These are phyloP conservation scores for Omphaloscelis lunosa DNA, from an alignment of 2,888 invertebrate genomes.

Conservation along the genomic window DNA sequence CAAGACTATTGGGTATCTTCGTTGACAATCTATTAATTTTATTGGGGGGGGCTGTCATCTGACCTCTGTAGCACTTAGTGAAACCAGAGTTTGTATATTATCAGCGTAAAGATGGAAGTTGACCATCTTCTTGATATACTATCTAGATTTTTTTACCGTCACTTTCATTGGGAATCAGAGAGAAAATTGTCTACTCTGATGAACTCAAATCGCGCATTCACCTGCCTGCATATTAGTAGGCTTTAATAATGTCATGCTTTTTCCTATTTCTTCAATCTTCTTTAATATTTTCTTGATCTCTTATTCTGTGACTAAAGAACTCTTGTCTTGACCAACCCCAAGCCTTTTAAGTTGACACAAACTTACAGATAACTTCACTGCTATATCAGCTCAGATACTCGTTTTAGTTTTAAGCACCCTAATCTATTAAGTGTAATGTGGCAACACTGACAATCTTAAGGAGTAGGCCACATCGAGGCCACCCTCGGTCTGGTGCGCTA, in stretches of 20 bases:
- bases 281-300: background rate
- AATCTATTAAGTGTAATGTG: constrained; percentile 70
- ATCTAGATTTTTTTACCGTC: background rate
- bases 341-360: background rate
- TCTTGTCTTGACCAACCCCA: background rate
- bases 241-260: background rate
- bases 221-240: background rate
- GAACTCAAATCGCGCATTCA: background rate
- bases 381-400: constrained; percentile 7
- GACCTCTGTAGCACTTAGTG: constrained; percentile 21
- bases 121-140: constrained; percentile 29
- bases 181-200: background rate
- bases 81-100: constrained; percentile 37
- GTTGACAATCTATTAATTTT: constrained; percentile 42
- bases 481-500: constrained; percentile 72
- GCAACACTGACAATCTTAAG: constrained; percentile 56
- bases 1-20: constrained; percentile 30
- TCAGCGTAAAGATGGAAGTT: constrained; percentile 17
- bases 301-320: background rate
- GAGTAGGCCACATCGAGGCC: constrained; percentile 69
- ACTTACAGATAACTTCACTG: constrained; percentile 20
- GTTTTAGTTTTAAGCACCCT: constrained; percentile 57
- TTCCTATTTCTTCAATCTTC: background rate
- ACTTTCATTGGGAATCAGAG: constrained; percentile 7
- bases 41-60: constrained; percentile 26